phyloP scores from a whole-genome alignment of 2,113 vertebrate species.

The Pagrus major region DNA sequence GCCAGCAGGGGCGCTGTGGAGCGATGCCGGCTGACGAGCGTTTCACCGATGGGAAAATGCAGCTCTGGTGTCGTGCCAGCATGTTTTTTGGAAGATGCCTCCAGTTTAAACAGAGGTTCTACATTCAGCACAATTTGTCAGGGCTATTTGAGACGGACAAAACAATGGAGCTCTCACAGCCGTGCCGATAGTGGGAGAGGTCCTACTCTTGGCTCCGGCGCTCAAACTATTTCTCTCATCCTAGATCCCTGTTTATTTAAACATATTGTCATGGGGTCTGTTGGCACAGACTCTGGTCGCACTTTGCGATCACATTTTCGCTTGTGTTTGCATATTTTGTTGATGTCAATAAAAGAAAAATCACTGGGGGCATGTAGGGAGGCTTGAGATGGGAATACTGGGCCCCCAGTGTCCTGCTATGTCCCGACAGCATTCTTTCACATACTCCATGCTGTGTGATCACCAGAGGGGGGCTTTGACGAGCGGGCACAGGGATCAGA shows the following conservation, averaged over 20 bases:
- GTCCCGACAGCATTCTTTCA: slow-evolving; percentile 80
- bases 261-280: slow-evolving; percentile 28
- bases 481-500: slow-evolving; percentile 55
- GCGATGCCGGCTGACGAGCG: not conserved
- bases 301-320: slow-evolving; percentile 38
- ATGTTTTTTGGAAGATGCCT: slow-evolving; percentile 61
- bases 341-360: slow-evolving; percentile 45
- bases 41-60: slow-evolving; percentile 60
- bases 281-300: not conserved
- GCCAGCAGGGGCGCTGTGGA: slow-evolving; percentile 21
- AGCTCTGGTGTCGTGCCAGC: slow-evolving; percentile 46
- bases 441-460: slow-evolving; percentile 75
- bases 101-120: slow-evolving; percentile 55
- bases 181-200: slow-evolving; percentile 48
- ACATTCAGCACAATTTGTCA: slow-evolving; percentile 65
- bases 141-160: slow-evolving; percentile 48
- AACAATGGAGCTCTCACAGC: slow-evolving; percentile 57
- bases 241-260: slow-evolving; percentile 60
- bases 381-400: slow-evolving; percentile 60
- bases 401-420: slow-evolving; percentile 63
- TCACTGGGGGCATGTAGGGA: not conserved
- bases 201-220: slow-evolving; percentile 43
- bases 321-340: slow-evolving; percentile 41
- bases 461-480: slow-evolving; percentile 65
- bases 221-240: slow-evolving; percentile 23